Evolutionary conservation across 2,113 vertebrate genomes (phyloP), one percentile per base, ranked within the genome.

Genomic region (Anguilla japonica): DNA sequence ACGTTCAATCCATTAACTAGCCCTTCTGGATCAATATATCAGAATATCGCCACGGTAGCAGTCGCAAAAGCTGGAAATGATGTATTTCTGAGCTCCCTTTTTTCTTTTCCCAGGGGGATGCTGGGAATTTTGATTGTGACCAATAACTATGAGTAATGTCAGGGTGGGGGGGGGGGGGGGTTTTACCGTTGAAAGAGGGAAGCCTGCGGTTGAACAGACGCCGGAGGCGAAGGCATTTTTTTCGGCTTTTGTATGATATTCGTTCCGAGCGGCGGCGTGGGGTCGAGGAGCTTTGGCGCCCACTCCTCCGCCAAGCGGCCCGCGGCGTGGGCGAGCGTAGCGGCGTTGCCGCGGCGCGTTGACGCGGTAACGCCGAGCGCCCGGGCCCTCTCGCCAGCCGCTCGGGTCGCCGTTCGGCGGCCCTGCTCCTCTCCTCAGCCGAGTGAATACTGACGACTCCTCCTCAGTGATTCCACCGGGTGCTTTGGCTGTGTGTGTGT

Each of bases 141-240:
- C 89, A 85, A 87, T 89, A 85, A 75, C 84, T 86, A 46, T 75
- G 87, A 82, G 53, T 67, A 40, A 67, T 20, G 15, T 3, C 20
- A 43, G 87, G 56, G 83, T 86, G 85, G 87, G 80, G 83, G 81
- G 83, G 84, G 88, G 87, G 87, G 83, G 82, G 85, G 88, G 89
- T 15, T 90, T 88, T 89, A 89, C 87, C 85, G 85, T 78, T 87
- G 83, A 88, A 83, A 83, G 84, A 88, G 87, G 87, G 86, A 88
- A 88, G 79, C 81, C 39, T 22, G 78, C 53, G 43, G 80, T 67
- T 85, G 86, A 82, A 34, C 56, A 16, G 0, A 86, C 41, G 63
- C 63, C 26, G 26, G 63, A 5, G 63, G 63, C 63, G n/a, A 26
- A n/a, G 14, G 7, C 63, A 5, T 26, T 50, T 1, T 14, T 20